phyloP scores from a whole-genome alignment of 1,140 invertebrate genomes.

The Apis florea region DNA sequence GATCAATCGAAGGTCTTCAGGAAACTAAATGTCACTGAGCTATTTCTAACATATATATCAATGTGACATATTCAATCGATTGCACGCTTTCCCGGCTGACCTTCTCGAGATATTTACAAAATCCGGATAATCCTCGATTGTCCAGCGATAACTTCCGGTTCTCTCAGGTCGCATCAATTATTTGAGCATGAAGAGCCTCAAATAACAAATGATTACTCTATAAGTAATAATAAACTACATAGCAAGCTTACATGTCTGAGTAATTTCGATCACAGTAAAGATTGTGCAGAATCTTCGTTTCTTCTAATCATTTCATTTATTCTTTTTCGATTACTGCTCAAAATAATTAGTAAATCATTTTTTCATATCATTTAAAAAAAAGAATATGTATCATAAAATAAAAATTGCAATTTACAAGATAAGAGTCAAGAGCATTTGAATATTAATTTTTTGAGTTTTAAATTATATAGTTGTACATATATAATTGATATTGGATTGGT shows the following conservation, averaged over 20 bases:
- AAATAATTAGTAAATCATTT: background rate
- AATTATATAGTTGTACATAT: background rate
- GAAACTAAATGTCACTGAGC: slow-evolving; percentile 17
- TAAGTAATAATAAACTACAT: slow-evolving; percentile 9
- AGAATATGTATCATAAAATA: background rate
- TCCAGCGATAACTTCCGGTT: background rate
- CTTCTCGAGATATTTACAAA: slow-evolving; percentile 17
- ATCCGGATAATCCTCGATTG: background rate
- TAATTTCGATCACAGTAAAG: slow-evolving; percentile 35
- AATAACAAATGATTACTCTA: slow-evolving; percentile 2
- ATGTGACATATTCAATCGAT: slow-evolving; percentile 2
- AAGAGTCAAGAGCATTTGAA: background rate
- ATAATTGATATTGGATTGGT: background rate
- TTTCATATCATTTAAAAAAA: too few relatives aligned
- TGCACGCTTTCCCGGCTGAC: slow-evolving; percentile 45
- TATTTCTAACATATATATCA: slow-evolving; percentile 1
- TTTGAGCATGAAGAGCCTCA: background rate
- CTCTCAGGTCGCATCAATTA: slow-evolving; percentile 24
- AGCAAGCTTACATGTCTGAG: slow-evolving; percentile 6
- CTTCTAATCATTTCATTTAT: background rate
- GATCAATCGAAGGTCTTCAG: slow-evolving; percentile 4
- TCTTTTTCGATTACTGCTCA: background rate
- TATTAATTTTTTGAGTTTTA: background rate
- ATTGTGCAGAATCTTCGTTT: slow-evolving; percentile 2
- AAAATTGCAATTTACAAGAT: too few relatives aligned